Base-by-base conservation (phyloP, 2,797 vertebrate genomes). In the Peromyscus melanophrys region DNA sequence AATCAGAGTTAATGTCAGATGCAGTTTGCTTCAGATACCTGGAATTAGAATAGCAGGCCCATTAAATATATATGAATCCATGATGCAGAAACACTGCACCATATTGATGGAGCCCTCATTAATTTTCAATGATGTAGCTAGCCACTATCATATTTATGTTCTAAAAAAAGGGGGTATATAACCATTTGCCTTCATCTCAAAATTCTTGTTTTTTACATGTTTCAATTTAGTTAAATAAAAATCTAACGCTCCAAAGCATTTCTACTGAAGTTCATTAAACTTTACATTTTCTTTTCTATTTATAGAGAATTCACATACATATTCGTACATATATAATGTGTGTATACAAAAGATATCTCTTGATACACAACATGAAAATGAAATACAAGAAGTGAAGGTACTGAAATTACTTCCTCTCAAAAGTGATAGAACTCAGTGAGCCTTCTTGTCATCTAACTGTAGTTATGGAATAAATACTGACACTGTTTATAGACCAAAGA, bases 31-130 rank as follows among this genome's bases (percentile, higher is more conserved):
- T 98, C 98, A 98, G 97, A 96, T 98, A 99, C 97, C 98, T 98
- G 98, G 98, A 98, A 98, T 98, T 93, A 98, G 96, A 98, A 98
- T 87, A 97, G 98, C 96, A 98, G 95, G 78, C 92, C 98, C 98
- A 99, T 99, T 98, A 99, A 99, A 98, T 98, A 99, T 98, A 55
- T 95, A 99, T 98, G 96, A 0, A 71, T 94, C 98, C 83, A 84
- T 97, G 97, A 97, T 88, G 97, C 88, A 98, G 98, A 98, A 78
- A 88, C 94, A 97, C 97, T 98, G 98, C 97, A 98, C 97, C 98
- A 97, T 98, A 98, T 98, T 98, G 98, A 99, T 97, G 97, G 97
- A 98, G 98, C n/a, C 96, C 91, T 98, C 98, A 99, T 99, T 98
- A 99, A 99, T 99, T 98, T 99, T 99, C 98, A 98, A 97, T 98